Conservation (phyloP, 2,113 vertebrate genomes). For the Coptodon rendalli region DNA sequence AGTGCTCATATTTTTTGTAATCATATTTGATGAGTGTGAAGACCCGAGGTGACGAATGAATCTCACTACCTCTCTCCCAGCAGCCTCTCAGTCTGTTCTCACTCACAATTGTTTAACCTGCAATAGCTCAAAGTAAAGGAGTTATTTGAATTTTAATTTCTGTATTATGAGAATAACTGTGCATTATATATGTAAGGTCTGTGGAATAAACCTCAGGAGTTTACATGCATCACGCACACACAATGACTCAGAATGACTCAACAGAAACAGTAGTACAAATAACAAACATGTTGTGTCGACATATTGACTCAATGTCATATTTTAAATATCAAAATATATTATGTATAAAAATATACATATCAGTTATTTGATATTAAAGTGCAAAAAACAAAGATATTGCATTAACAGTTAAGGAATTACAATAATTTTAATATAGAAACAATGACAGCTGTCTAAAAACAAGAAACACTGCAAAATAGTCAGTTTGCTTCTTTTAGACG, state of each 20-base stretch:
- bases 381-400: background rate
- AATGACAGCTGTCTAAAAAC: background rate
- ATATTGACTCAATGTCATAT: background rate
- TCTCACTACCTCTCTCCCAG: background rate
- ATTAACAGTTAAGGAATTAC: background rate
- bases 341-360: accelerated
- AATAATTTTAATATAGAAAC: background rate
- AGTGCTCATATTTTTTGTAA: background rate
- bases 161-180: background rate
- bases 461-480: background rate
- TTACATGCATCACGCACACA: background rate
- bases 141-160: background rate
- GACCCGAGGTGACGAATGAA: background rate
- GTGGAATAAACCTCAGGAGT: background rate
- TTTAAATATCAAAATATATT: background rate
- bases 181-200: background rate
- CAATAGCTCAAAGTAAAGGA: background rate
- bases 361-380: background rate
- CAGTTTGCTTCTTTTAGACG: background rate
- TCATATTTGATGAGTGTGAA: background rate
- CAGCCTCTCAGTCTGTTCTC: background rate
- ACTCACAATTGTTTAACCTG: background rate
- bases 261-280: background rate
- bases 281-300: background rate
- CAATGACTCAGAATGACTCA: background rate